phyloP scores from a whole-genome alignment of 2,113 vertebrate genomes.

The Glaucomys volans region DNA sequence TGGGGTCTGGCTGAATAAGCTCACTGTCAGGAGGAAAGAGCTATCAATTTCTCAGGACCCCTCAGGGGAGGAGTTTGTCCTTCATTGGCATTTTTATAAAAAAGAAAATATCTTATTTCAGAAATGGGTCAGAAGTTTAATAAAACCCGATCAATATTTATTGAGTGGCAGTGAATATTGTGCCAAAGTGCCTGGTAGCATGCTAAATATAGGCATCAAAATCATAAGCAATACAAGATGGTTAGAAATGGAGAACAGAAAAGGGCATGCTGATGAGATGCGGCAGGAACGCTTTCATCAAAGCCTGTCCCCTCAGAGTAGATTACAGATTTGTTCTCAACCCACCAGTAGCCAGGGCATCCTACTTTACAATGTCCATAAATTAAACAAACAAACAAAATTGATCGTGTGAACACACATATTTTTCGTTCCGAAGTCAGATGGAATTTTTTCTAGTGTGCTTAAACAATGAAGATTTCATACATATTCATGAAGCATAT shows the following conservation, averaged over 20 bases:
- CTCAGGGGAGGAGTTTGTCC: not conserved
- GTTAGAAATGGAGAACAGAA: not conserved
- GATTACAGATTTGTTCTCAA: not conserved
- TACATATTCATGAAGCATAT: not conserved
- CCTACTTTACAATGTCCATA: not conserved
- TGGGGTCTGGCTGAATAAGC: not conserved
- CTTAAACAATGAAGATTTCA: not conserved
- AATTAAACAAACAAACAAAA: not conserved
- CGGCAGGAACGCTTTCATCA: not conserved
- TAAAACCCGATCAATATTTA: slow-evolving; percentile 21
- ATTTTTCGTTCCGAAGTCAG: not conserved
- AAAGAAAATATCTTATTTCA: slow-evolving; percentile 12
- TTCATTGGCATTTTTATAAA: not conserved
- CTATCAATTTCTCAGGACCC: not conserved
- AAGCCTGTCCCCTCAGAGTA: not conserved
- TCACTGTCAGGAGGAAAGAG: not conserved
- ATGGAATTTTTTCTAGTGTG: not conserved
- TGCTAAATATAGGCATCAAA: not conserved
- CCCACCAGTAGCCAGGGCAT: not conserved
- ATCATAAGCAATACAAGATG: not conserved
- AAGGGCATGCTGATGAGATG: not conserved
- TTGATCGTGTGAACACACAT: not conserved
- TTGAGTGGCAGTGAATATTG: not conserved
- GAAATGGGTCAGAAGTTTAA: not conserved
- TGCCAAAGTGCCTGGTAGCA: not conserved